These are phyloP conservation scores for Manacus vitellinus DNA, from an alignment of 2,113 vertebrate species.

Conservation along the genomic window DNA sequence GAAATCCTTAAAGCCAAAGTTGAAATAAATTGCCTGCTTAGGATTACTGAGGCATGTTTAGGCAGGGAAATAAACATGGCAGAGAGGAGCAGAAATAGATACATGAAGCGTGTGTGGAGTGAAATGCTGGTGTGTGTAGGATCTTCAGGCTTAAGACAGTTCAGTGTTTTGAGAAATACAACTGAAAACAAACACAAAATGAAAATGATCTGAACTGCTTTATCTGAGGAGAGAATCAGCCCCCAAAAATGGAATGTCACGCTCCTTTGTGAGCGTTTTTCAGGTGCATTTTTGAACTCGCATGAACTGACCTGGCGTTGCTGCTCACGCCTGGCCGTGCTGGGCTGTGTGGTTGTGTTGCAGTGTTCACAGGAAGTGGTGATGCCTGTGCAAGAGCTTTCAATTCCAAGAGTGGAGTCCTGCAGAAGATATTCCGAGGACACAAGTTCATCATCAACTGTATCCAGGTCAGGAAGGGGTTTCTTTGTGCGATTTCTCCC, in stretches of 20 bases:
- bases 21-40: background rate
- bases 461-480: constrained; percentile 74
- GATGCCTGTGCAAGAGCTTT: constrained; percentile 82
- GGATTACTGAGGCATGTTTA: background rate
- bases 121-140: background rate
- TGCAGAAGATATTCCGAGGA: constrained; percentile 81
- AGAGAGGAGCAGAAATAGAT: background rate
- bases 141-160: background rate
- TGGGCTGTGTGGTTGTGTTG: background rate
- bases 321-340: background rate
- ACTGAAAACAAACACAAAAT: background rate
- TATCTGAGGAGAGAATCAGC: background rate
- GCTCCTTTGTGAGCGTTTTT: background rate
- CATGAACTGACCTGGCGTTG: accelerated
- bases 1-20: background rate
- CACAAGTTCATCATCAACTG: constrained; percentile 83
- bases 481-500: background rate
- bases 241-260: accelerated
- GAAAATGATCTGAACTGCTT: background rate
- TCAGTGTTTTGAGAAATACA: background rate
- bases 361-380: constrained; percentile 85
- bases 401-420: constrained; percentile 74
- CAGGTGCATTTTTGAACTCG: background rate
- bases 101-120: background rate
- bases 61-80: background rate